A percentile compares a stretch with the other conserved stretches of the same genome.
Conservation (phyloP, 1,140 invertebrate species). For the Heliconius hewitsoni region DNA sequence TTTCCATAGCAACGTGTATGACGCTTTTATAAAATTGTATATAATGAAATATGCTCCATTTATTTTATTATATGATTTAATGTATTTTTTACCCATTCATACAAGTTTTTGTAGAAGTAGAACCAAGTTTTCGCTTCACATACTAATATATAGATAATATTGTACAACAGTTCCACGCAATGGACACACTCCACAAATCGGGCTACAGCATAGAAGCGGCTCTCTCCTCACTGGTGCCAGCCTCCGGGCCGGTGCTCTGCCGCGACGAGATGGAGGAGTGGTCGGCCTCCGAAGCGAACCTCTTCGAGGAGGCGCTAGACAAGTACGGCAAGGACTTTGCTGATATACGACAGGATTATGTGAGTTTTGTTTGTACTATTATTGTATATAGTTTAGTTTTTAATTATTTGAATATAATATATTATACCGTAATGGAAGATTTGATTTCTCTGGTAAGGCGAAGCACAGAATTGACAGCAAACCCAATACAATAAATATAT, state of each 20-base stretch:
- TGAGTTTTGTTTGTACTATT: slow-evolving; percentile 82
- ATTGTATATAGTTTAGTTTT: neutral
- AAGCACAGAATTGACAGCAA: too few species aligned
- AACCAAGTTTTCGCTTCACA: too few species aligned
- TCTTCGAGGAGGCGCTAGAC: slow-evolving; percentile 99
- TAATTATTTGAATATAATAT: too few species aligned
- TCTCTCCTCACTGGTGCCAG: slow-evolving; percentile 96
- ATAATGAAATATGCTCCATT: too few species aligned
- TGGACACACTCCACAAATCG: slow-evolving; percentile 98
- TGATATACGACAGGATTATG: slow-evolving; percentile 98
- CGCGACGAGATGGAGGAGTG: slow-evolving; percentile 99
- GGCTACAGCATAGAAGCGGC: slow-evolving; percentile 95
- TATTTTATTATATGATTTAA: too few species aligned
- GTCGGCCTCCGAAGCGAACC: slow-evolving; percentile 99
- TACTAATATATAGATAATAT: neutral
- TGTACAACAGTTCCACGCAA: slow-evolving; percentile 93
- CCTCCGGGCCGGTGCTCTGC: slow-evolving; percentile 97
- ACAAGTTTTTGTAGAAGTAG: too few species aligned
- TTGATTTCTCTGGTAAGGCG: too few species aligned
- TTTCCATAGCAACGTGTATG: too few species aligned
- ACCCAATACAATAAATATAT: too few species aligned
- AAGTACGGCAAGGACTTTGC: slow-evolving; percentile 99
- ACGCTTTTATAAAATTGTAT: too few species aligned
- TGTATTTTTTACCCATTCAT: too few species aligned
- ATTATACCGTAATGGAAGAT: too few species aligned